Percentiles rank a stretch among this genome's conserved stretches.
phyloP scores from a whole-genome alignment of 2,888 invertebrate species.

The Ormyrus nitidulus region DNA sequence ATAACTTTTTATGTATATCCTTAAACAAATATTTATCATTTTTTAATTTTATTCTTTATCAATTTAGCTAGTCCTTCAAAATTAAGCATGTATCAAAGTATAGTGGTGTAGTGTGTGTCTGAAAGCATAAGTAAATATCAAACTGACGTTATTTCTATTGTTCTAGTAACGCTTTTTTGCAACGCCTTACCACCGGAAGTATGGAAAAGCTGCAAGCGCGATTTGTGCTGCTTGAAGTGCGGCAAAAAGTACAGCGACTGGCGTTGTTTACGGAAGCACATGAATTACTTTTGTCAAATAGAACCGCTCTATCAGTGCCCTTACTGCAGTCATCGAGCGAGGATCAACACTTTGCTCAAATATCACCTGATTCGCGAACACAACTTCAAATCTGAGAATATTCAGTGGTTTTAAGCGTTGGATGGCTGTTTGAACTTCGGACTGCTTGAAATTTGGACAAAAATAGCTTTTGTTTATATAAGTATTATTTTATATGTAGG shows the following conservation, averaged over 20 bases:
- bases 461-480: too few relatives aligned
- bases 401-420: too few relatives aligned
- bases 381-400: slow-evolving; percentile 15
- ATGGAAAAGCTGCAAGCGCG: slow-evolving; percentile 64
- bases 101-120: too few relatives aligned
- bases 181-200: slow-evolving; percentile 63
- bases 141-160: slow-evolving; percentile 24
- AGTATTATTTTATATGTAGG: too few relatives aligned
- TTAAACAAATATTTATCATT: too few relatives aligned
- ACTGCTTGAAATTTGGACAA: too few relatives aligned
- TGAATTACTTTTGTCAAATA: slow-evolving; percentile 69
- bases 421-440: too few relatives aligned
- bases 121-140: too few relatives aligned
- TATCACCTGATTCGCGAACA: slow-evolving; percentile 67
- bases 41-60: too few relatives aligned
- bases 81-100: too few relatives aligned
- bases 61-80: too few relatives aligned
- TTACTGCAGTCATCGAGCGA: slow-evolving; percentile 65
- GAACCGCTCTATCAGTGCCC: slow-evolving; percentile 64
- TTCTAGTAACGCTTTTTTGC: slow-evolving; percentile 65
- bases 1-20: too few relatives aligned
- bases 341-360: slow-evolving; percentile 62
- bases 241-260: slow-evolving; percentile 66
- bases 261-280: slow-evolving; percentile 67
- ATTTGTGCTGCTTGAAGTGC: slow-evolving; percentile 66